Evolutionary conservation across 2,888 invertebrate species (phyloP), one percentile per base, ranked within the genome.

Genomic region (Acleris laterana): DNA sequence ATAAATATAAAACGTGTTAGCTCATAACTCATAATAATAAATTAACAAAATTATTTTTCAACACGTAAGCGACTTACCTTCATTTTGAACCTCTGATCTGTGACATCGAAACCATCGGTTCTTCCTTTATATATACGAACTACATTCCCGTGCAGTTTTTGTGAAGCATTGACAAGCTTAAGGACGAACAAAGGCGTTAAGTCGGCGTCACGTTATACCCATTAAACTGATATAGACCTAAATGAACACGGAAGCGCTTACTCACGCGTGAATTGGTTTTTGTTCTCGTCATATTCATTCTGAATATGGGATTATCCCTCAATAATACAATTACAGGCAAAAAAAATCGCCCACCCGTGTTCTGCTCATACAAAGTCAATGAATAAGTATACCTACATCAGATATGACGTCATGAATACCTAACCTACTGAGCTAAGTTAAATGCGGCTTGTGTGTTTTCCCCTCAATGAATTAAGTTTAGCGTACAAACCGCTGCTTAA

Each of bases 61-160:
- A 53, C 32, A 32, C 19, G 0, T 28, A 32, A 49, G 38, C 50
- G 51, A 66, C 70, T 70, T 69, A 71, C 70, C 69, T 46, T 63
- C 62, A 70, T 70, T 50, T 64, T 68, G 51, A 46, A 49, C 16
- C 13, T 56, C 60, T 46, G 48, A 28, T 49, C 50, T 59, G 63
- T 71, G 64, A 49, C 44, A 57, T 49, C 16, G 5, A 28, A 42
- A 28, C 11, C 56, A 52, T 50, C 9, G 17, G 13, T 11, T 32
- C 57, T 28, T 38, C 57, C 63, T n/a, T n/a, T 64, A 72, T 78
- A 72, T 77, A 78, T 78, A 77, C 66, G 28, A 59, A 19, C 38
- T 56, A 49, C 55, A 71, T 68, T 63, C 55, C 44, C 58, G 70
- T 52, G 49, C 58, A 13, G 55, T 74, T 78, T 77, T 78, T 76